Evolutionary conservation across 2,113 vertebrate species (phyloP), one percentile per base, ranked within the genome.

Genomic region (Hippocampus comes): DNA sequence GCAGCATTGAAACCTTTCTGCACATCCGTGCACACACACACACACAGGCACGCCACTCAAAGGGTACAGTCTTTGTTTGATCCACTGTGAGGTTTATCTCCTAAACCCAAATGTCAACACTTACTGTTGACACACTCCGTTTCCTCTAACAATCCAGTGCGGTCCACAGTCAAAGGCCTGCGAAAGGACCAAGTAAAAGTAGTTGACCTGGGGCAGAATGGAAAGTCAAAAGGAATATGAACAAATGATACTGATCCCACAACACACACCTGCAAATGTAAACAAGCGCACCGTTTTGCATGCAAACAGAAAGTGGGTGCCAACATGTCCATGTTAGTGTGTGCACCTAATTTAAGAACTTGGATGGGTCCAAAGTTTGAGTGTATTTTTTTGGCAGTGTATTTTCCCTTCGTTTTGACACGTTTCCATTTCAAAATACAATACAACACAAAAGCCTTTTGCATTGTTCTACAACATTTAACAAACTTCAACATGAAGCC

Each of bases 71-170:
- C 73, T 84, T 73, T 85, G 84, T 89, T 88, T 89, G 87, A 89
- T 87, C 87, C 73, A 64, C 67, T 72, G 71, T 78, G 77, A 83
- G 83, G 67, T 90, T 89, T 90, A 90, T 90, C 88, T 89, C 60
- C 57, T 76, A 72, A 88, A 70, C 77, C 77, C 68, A 77, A 88
- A 87, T 81, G 89, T 91, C 88, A 91, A 91, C 86, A 91, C 77
- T 78, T 67, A 64, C 63, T 84, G 87, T 87, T 85, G 83, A 87
- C 84, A 75, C 78, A 88, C 81, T 87, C 6, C 1, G 83, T 84
- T 84, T 84, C 79, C 75, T 85, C 61, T 72, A 73, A 79, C 84
- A 75, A 77, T 78, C 80, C 74, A 73, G 55, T 64, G 68, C 82
- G 17, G 76, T 64, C 63, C 65, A 75, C 85, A 68, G 74, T 80